Evolutionary conservation across 2,113 vertebrate species (phyloP).

Genomic region (Carassius carassius): DNA sequence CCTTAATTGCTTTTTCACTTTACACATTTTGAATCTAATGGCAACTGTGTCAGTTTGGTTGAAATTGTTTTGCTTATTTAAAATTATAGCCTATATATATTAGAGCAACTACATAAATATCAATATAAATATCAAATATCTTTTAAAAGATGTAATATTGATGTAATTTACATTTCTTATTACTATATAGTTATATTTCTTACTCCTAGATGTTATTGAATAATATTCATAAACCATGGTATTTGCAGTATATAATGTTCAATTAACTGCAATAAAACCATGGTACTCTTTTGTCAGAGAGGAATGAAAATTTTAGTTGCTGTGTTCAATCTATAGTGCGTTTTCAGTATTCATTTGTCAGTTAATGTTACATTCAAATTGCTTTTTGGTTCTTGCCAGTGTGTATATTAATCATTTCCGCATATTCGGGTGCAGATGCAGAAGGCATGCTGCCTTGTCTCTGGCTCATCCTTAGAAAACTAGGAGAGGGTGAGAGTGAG

Average conservation of each 20-base stretch:
- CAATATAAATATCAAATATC: neutral
- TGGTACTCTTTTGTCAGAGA: neutral
- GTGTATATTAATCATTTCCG: neutral
- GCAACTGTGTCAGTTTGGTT: neutral
- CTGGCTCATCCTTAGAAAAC: constrained; percentile 39
- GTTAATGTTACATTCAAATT: neutral
- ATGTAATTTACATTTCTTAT: neutral
- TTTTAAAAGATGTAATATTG: neutral
- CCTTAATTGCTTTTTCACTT: too few relatives aligned
- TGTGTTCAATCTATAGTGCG: neutral
- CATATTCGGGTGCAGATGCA: constrained; percentile 55
- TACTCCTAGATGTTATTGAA: neutral
- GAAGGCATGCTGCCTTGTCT: constrained; percentile 55
- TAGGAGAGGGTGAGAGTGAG: constrained; percentile 36
- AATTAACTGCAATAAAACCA: neutral
- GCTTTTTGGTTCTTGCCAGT: neutral
- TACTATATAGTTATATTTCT: neutral
- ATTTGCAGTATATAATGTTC: neutral
- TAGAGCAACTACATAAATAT: neutral
- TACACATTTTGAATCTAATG: neutral
- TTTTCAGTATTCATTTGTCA: neutral
- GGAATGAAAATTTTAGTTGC: neutral
- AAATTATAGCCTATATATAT: neutral
- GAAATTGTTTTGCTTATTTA: neutral
- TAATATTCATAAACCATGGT: neutral